A percentile compares a stretch with the other conserved stretches of the same genome.
These are phyloP conservation scores for Eurystomus gularis DNA, from an alignment of 2,113 vertebrate genomes.

Conservation along the genomic window DNA sequence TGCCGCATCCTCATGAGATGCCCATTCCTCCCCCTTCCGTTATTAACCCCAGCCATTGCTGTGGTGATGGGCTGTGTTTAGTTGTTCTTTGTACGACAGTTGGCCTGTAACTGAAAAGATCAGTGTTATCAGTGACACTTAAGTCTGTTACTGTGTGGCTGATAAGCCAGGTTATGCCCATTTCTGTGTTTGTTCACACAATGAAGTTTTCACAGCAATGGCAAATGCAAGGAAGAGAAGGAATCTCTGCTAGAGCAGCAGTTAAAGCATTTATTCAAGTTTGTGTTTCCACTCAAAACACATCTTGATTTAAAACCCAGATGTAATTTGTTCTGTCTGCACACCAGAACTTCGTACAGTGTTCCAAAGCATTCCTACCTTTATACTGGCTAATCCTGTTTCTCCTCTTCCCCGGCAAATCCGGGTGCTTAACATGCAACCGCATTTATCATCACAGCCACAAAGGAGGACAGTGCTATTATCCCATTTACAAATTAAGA, in stretches of 20 bases:
- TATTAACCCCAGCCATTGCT: neutral
- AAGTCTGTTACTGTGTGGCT: neutral
- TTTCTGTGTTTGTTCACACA: neutral
- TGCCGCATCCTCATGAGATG: neutral
- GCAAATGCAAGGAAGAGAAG: neutral
- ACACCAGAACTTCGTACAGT: neutral
- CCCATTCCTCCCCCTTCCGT: neutral
- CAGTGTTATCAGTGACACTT: neutral
- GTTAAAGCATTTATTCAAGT: neutral
- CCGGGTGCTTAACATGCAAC: neutral
- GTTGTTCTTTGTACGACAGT: neutral
- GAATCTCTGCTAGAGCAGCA: neutral
- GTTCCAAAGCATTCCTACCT: neutral
- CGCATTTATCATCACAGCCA: neutral
- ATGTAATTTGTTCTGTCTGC: neutral
- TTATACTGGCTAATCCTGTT: neutral
- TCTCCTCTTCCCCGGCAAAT: neutral
- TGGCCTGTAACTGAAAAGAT: neutral
- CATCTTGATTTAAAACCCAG: neutral
- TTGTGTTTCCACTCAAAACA: neutral
- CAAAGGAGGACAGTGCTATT: conserved; percentile 29
- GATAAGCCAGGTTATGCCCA: neutral
- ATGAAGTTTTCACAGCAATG: neutral
- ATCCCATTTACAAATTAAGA: neutral
- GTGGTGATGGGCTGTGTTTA: neutral